These are phyloP conservation scores for Leucophenga varia DNA, from an alignment of 1,140 invertebrate genomes.

Conservation along the genomic window DNA sequence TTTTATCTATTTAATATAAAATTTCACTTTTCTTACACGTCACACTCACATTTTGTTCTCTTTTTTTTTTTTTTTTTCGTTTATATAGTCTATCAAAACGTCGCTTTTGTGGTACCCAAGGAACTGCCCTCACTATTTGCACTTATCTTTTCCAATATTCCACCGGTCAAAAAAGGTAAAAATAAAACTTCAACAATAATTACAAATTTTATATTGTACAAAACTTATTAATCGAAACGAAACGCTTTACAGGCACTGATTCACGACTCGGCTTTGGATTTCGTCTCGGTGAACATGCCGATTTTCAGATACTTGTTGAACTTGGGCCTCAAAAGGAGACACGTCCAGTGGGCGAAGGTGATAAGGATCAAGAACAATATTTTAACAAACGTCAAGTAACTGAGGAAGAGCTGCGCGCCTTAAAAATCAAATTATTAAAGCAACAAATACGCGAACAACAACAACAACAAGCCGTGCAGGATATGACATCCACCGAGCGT, in stretches of 20 bases:
- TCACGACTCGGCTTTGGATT: constrained; percentile 77
- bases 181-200: too few species aligned
- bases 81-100: constrained; percentile 47
- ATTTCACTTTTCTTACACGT: background rate
- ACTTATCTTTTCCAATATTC: constrained; percentile 77
- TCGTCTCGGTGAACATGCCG: constrained; percentile 75
- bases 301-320: constrained; percentile 76
- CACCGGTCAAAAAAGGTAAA: constrained; percentile 81
- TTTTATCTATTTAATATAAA: too few species aligned
- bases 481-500: constrained; percentile 35
- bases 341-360: constrained; percentile 59
- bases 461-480: constrained; percentile 15
- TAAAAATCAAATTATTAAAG: constrained; percentile 14
- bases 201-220: background rate
- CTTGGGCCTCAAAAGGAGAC: constrained; percentile 74
- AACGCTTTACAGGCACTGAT: constrained; percentile 78
- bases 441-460: constrained; percentile 28
- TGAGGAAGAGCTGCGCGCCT: constrained; percentile 21
- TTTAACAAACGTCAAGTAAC: constrained; percentile 52
- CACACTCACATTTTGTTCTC: background rate
- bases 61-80: constrained; percentile 1
- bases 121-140: constrained; percentile 75
- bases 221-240: constrained; percentile 1
- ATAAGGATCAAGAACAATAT: constrained; percentile 27
- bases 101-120: constrained; percentile 69